Evolutionary conservation across 1,140 invertebrate species (phyloP), one percentile per base, ranked within the genome.

Genomic region (Trissolcus basalis): DNA sequence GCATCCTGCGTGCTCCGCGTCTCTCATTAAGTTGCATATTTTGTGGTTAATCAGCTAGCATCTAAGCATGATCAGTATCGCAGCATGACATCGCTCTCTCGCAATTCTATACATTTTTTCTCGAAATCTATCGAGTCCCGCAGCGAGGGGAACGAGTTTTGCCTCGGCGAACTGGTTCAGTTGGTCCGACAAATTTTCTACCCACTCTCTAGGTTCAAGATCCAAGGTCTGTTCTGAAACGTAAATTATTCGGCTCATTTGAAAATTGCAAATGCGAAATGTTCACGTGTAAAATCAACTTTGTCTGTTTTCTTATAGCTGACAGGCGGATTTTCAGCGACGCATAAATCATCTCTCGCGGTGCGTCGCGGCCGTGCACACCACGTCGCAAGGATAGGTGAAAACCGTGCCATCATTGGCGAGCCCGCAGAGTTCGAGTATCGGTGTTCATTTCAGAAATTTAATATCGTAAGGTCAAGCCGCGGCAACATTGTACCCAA

Each of bases 1-100:
- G 27, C 44, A 73, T 54, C 45, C 16, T 44, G 64, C 55, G 59
- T 72, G 53, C 56, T 50, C 41, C 60, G 51, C 36, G 19, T 53
- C 39, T 48, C 64, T 48, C 68, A 50, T 77, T 61, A 69, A 60
- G 60, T 70, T 65, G 43, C 13, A 65, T 49, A 50, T 55, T 65
- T 65, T 48, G 51, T 19, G 51, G 58, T 60, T 61, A 51, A 60
- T 71, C 56, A 55, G 47, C 55, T 54, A 65, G 44, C 60, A 43
- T 63, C 53, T 55, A 33, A 35, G 39, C 49, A 56, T 19, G 63
- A 63, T 68, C n/a, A n/a, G 36, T 39, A 39, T 27, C 19, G 19
- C 19, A 27, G 19, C 19, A 27, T 27, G 19, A 27, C 19, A 27
- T 27, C 19, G 19, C 19, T 27, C 19, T 27, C 19, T 27, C n/a